Base-by-base conservation (phyloP, 2,888 invertebrate species). In the Magallana nippona region DNA sequence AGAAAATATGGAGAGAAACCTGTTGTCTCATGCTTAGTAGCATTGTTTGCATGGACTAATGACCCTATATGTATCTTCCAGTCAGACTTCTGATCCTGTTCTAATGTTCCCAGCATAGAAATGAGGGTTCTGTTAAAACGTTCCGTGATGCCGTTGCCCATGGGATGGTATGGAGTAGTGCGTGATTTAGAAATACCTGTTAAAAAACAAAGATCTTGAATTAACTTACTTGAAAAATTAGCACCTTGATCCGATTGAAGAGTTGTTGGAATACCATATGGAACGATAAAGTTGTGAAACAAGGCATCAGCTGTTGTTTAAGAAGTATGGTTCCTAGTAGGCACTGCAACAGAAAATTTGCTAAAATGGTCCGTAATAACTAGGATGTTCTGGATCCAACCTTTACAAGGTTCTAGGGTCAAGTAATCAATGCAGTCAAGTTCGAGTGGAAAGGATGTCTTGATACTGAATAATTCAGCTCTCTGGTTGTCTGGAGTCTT, bases 41-140 rank as follows among this genome's bases (percentile, higher is more conserved):
- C 27, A 63, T 63, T 63, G 63, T 63, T 27, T 63, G 63, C 63
- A 22, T 63, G 62, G 62, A n/a, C 19, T 19, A 22, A 62, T 62
- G 62, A 10, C 19, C 62, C 22, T 62, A 1, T 62, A 10, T n/a
- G 19, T 8, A 10, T 19, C 10, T 22, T 62, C 62, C 62, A 62
- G 19, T 62, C 19, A 10, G 62, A 62, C 62, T 62, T 62, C n/a
- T n/a, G 62, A 1, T 62, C 62, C 1, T n/a, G 62, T 62, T 17
- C 10, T 10, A 62, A 19, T 22, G 22, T 19, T 19, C 62, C 22
- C 17, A 62, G 62, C 62, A 62, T 62, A n/a, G n/a, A n/a, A n/a
- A n/a, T n/a, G n/a, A 19, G 19, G 19, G 62, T 62, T n/a, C 62
- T 22, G 19, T 62, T 62, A n/a, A 62, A 62, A 19, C 62, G 17